Base-by-base conservation (phyloP, 2,888 invertebrate species). In the Alloscopus bannaensis region DNA sequence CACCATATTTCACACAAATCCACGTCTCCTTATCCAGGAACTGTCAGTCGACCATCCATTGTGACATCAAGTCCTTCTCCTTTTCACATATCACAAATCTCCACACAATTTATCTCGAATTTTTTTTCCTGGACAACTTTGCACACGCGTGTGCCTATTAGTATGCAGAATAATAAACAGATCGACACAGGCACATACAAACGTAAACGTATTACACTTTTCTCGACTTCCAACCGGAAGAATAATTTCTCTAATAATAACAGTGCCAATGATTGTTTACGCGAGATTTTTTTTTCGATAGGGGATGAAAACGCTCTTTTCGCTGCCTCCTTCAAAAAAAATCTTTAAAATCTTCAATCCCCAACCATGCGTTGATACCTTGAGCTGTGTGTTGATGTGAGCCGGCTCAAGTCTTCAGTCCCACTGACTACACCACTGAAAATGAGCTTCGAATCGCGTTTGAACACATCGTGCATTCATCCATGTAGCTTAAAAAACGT, bases 371-470 rank as follows among this genome's bases (percentile, higher is more conserved):
- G 47, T 50, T 52, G 66, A 52, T 20, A 22, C 45, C 55, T 62
- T 68, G 76, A 68, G 68, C 60, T 55, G 20, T 64, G 62, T 64
- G 77, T 52, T 45, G 77, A 69, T 77, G 77, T 69, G 77, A 77
- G 80, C 75, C 80, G 80, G 75, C 68, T 76, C 65, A 81, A 71
- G 76, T 66, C 81, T 81, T 71, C 69, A 76, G 70, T 77, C 76
- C 68, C 68, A 81, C 81, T 81, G 81, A 76, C 70, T 68, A 22
- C 13, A 52, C n/a, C n/a, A 40, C 59, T 68, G 28, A 65, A 64
- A 71, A 64, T 20, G 59, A 76, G 62, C 55, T 68, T 47, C 50
- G 57, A 57, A 75, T 47, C n/a, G 6, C 52, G 13, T 6, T 36
- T 36, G 13, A 13, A 1, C 45, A 70, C 20, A 64, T 47, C 60